Evolutionary conservation across 2,888 invertebrate genomes (phyloP), one percentile per base, ranked within the genome.

Genomic region (Parnassius glacialis): DNA sequence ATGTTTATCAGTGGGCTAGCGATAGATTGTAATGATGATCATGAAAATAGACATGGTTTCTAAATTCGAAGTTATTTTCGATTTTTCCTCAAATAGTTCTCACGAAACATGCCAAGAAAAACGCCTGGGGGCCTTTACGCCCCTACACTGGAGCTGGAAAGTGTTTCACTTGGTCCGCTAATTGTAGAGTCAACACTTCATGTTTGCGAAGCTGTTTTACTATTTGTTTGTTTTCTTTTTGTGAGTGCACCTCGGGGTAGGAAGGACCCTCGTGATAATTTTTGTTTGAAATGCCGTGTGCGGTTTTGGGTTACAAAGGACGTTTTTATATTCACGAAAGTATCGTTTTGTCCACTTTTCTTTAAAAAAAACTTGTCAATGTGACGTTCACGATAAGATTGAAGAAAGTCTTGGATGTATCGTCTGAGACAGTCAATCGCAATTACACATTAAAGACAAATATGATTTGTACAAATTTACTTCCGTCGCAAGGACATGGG

Each of bases 141-240:
- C 68, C 68, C 54, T 52, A 59, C 60, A 63, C 63, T 41, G 42
- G 61, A 61, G 66, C 58, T 13, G 52, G 66, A 62, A 68, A 70
- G 70, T 73, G 70, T 72, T 65, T 52, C 61, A 61, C 56, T 34
- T 48, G 34, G 25, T 65, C 68, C 59, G 66, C 71, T 83, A 83
- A 83, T 84, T 84, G 84, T 68, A 77, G 80, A 79, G 80, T 80
- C 78, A 84, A 83, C 83, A 83, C 66, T 61, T 16, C n/a, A 57
- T 52, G 57, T 61, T 64, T 59, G 65, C 67, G 65, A 64, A 68
- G 70, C 67, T 72, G 76, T 79, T 78, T 81, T 78, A 75, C 71
- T 74, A 76, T 73, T 77, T 80, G 79, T 75, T 74, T 76, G 64
- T 70, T 80, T 71, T 80, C 81, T 80, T 79, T 79, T 76, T 74